A percentile compares a stretch with the other conserved stretches of the same genome.
phyloP scores from a whole-genome alignment of 2,888 invertebrate species.

The Macaria notata region DNA sequence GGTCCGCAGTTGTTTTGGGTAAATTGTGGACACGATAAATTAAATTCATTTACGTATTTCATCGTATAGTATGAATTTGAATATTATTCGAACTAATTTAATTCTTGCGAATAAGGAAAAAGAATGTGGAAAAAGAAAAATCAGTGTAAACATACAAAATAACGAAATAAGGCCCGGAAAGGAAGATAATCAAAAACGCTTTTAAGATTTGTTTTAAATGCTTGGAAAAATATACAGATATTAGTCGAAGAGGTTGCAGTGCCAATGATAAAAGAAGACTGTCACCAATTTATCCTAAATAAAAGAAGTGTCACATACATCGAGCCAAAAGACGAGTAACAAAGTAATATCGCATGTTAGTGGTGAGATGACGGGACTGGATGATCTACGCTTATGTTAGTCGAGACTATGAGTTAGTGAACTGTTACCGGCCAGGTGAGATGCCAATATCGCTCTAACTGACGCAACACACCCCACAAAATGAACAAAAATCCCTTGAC shows the following conservation, averaged over 20 bases:
- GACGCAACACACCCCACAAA: slow-evolving; percentile 58
- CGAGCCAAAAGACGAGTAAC: slow-evolving; percentile 69
- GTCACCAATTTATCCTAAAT: slow-evolving; percentile 10
- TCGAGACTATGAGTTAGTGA: slow-evolving; percentile 61
- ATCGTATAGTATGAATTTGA: no score
- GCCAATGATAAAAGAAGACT: slow-evolving; percentile 3
- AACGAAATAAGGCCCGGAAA: no score
- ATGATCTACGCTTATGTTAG: slow-evolving; percentile 70
- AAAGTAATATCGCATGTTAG: slow-evolving; percentile 62
- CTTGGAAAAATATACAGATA: no score
- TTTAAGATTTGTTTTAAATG: no score
- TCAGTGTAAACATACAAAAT: no score
- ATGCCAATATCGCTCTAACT: slow-evolving; percentile 53
- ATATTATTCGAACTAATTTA: no score
- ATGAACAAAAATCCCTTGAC: slow-evolving; percentile 28
- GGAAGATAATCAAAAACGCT: no score
- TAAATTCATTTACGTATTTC: no score
- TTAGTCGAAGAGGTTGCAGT: background rate
- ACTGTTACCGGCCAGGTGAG: slow-evolving; percentile 46
- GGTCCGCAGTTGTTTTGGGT: no score
- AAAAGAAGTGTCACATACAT: slow-evolving; percentile 21
- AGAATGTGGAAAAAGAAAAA: no score
- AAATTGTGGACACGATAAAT: no score
- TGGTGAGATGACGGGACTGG: slow-evolving; percentile 54
- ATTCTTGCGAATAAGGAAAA: no score